phyloP scores from a whole-genome alignment of 2,888 invertebrate genomes.

The Papilio protenor region DNA sequence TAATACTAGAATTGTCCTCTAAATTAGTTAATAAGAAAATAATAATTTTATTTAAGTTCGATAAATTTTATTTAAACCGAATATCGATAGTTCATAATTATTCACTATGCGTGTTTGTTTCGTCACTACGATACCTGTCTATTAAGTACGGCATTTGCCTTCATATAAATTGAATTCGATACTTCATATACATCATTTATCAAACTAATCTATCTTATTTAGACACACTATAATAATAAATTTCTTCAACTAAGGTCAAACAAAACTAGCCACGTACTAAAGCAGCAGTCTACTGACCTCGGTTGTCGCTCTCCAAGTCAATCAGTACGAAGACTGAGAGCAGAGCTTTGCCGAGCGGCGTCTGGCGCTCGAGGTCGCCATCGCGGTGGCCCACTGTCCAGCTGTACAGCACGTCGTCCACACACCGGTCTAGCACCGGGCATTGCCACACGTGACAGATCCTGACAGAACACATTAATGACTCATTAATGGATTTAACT shows the following conservation, averaged over 20 bases:
- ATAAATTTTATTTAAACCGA: no score
- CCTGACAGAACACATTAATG: constrained; percentile 54
- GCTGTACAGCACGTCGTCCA: constrained; percentile 77
- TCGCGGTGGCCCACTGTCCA: constrained; percentile 82
- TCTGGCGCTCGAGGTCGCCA: constrained; percentile 71
- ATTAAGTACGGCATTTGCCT: no score
- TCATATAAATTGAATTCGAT: no score
- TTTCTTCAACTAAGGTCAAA: background rate
- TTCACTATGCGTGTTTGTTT: no score
- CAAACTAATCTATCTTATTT: no score
- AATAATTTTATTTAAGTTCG: no score
- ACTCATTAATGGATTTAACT: background rate
- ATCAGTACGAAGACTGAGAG: constrained; percentile 82
- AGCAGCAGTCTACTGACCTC: constrained; percentile 57
- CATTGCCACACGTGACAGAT: constrained; percentile 83
- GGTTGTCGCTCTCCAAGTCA: constrained; percentile 70
- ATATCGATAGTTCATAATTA: no score
- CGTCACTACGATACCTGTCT: no score
- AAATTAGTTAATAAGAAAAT: no score
- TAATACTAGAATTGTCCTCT: no score
- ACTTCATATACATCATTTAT: no score
- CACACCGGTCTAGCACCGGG: constrained; percentile 76
- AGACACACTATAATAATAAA: no score
- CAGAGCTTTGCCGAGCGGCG: constrained; percentile 72
- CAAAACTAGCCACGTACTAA: background rate